Percentiles rank a stretch among this genome's conserved stretches.
Conservation (phyloP, 1,140 invertebrate species). For the Drosophila prosaltans region DNA sequence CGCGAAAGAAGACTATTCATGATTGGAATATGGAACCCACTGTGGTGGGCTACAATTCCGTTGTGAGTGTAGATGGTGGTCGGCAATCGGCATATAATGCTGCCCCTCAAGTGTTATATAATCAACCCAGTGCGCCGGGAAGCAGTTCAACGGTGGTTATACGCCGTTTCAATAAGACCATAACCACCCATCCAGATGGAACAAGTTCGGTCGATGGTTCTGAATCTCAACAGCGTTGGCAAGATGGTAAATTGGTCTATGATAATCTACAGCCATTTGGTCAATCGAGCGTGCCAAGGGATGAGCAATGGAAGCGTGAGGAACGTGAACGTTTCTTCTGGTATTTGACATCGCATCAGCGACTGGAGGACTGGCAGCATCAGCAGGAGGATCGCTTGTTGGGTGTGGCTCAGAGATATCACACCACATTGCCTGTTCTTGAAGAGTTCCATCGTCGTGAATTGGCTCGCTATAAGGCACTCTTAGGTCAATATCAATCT, state of each 20-base stretch:
- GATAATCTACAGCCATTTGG: conserved; percentile 67
- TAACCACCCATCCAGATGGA: conserved; percentile 63
- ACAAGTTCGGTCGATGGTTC: conserved; percentile 64
- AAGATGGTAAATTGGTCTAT: conserved; percentile 69
- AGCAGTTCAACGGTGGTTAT: conserved; percentile 55
- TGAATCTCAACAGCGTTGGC: conserved; percentile 65
- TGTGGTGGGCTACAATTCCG: conserved; percentile 66
- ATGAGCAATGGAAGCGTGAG: conserved; percentile 77
- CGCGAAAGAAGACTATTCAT: conserved; percentile 54
- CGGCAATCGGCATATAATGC: conserved; percentile 2
- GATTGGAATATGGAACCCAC: conserved; percentile 71
- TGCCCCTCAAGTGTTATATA: conserved; percentile 23
- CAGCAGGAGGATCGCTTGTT: conserved; percentile 76
- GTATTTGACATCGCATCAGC: conserved; percentile 62
- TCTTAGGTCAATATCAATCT: conserved; percentile 64
- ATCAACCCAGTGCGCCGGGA: conserved; percentile 28
- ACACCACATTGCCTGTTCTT: conserved; percentile 55
- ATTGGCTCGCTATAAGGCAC: conserved; percentile 60
- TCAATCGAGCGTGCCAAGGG: conserved; percentile 45
- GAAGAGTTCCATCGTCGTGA: conserved; percentile 73
- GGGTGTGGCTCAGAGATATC: conserved; percentile 64
- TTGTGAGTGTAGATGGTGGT: conserved; percentile 48
- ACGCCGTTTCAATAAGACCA: conserved; percentile 60
- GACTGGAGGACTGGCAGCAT: conserved; percentile 71
- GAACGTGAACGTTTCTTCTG: conserved; percentile 79